These are phyloP conservation scores for Pogonomyrmex barbatus DNA, from an alignment of 1,140 invertebrate genomes.

Conservation along the genomic window DNA sequence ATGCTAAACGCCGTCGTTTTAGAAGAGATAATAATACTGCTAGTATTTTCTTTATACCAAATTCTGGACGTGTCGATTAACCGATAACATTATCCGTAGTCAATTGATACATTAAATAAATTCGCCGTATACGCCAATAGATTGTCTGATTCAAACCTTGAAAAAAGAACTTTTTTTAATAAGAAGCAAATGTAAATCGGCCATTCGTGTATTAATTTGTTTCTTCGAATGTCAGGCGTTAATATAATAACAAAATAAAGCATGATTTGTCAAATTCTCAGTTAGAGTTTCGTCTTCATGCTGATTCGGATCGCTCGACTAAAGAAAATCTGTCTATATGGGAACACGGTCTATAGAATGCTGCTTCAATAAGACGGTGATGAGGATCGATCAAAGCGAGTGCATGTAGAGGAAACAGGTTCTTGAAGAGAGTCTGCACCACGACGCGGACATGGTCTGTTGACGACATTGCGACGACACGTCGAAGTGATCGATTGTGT, in stretches of 20 bases:
- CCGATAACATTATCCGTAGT: not conserved
- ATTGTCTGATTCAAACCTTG: no score
- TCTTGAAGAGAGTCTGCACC: constrained; percentile 24
- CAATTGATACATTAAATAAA: not conserved
- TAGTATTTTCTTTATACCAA: not conserved
- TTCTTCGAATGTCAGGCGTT: not conserved
- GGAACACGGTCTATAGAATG: constrained; percentile 24
- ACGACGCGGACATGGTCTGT: not conserved
- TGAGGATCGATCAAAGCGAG: constrained; percentile 40
- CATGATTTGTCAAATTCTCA: not conserved
- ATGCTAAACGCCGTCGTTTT: constrained; percentile 21
- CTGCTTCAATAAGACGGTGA: not conserved
- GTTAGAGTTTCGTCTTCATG: not conserved
- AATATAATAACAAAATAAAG: not conserved
- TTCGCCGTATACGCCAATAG: not conserved
- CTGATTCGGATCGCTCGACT: not conserved
- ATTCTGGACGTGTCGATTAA: not conserved
- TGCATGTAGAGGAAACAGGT: constrained; percentile 57
- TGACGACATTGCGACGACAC: constrained; percentile 63
- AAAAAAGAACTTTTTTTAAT: not conserved
- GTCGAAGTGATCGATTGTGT: constrained; percentile 70
- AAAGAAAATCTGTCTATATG: not conserved
- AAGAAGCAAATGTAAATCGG: not conserved
- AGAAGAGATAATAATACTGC: not conserved
- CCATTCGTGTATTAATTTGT: not conserved